A percentile compares a stretch with the other conserved stretches of the same genome.
Evolutionary conservation across 2,113 vertebrate species (phyloP).

Genomic region (Pseudois nayaur): DNA sequence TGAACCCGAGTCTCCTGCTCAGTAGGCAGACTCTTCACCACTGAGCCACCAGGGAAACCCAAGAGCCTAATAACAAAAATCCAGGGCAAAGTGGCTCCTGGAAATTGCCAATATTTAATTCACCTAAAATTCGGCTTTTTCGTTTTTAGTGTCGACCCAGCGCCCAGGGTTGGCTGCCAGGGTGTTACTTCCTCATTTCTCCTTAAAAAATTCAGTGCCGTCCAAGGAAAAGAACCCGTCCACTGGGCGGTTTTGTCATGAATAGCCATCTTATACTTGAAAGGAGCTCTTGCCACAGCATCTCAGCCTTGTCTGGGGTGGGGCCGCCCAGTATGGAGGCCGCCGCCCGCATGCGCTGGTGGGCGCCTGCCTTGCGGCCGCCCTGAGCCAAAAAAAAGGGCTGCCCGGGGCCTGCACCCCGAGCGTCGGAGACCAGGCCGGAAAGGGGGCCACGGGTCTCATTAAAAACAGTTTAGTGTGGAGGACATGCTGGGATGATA

Average conservation of each 20-base stretch:
- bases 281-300: neutral
- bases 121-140: neutral
- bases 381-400: accelerated
- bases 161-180: neutral
- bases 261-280: neutral
- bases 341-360: accelerated
- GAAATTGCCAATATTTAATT: no score
- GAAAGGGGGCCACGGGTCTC: neutral
- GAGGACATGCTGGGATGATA: neutral
- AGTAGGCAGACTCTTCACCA: neutral
- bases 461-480: accelerated
- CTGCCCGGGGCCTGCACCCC: accelerated
- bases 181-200: neutral
- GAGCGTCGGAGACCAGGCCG: accelerated
- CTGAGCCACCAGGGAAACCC: neutral
- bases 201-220: neutral
- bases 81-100: neutral
- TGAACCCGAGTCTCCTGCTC: neutral
- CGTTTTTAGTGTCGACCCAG: neutral
- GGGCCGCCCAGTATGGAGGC: accelerated
- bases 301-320: no score
- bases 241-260: neutral
- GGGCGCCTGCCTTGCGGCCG: accelerated
- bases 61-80: no score
- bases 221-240: neutral